These are phyloP conservation scores for Gerris lacustris DNA, from an alignment of 2,888 invertebrate genomes.

Conservation along the genomic window DNA sequence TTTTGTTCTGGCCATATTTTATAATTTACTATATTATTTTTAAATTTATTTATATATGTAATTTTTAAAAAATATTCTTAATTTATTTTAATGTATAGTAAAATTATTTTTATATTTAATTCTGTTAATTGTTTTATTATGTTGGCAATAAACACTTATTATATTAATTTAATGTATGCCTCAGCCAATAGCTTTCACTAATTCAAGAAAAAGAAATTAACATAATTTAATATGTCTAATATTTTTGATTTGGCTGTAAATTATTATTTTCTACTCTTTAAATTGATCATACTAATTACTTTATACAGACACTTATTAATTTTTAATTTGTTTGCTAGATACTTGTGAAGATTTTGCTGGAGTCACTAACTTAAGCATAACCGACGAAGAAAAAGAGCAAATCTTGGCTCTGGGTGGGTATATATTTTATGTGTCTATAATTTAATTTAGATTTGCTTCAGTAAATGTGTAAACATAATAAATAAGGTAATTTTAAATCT, in stretches of 20 bases:
- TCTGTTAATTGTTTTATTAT: not conserved
- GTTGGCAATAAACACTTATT: not conserved
- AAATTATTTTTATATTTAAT: too few relatives aligned
- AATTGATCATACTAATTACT: not conserved
- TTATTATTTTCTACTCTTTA: too few relatives aligned
- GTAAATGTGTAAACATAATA: not conserved
- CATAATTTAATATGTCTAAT: too few relatives aligned
- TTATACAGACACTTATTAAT: not conserved
- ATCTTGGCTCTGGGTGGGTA: conserved; percentile 36
- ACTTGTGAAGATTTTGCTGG: conserved; percentile 25
- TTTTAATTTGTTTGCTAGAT: not conserved
- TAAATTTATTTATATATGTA: too few relatives aligned
- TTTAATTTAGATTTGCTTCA: too few relatives aligned
- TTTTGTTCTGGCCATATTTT: too few relatives aligned
- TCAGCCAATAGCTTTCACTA: not conserved
- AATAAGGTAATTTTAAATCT: not conserved
- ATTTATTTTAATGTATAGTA: too few relatives aligned
- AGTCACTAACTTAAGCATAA: conserved; percentile 51
- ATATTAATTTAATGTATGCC: not conserved
- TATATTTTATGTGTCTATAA: conserved; percentile 9
- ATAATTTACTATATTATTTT: too few relatives aligned
- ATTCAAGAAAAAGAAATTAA: conserved; percentile 16
- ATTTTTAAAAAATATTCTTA: too few relatives aligned
- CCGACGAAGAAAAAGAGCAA: conserved; percentile 85
- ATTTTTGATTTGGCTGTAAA: too few relatives aligned